Percentiles rank a stretch among this genome's conserved stretches.
phyloP scores from a whole-genome alignment of 2,888 invertebrate species.

The Erebia palarica region DNA sequence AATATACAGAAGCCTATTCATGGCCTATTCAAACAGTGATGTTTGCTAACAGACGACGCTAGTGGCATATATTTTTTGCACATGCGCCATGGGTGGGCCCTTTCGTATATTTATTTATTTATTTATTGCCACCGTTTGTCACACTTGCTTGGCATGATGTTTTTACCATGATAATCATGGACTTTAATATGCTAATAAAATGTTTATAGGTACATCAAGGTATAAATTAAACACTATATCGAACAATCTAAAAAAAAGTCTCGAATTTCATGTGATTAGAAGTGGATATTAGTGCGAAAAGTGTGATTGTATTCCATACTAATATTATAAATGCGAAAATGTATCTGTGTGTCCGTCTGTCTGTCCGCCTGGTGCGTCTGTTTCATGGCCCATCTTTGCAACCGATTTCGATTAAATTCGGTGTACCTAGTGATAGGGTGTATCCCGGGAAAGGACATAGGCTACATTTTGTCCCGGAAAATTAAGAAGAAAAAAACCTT shows the following conservation, averaged over 20 bases:
- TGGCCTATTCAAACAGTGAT: conserved; percentile 30
- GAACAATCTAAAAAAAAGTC: background rate
- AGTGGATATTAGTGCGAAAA: too few species aligned
- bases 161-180: conserved; percentile 26
- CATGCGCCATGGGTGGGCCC: conserved; percentile 51
- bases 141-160: conserved; percentile 38
- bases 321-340: too few species aligned
- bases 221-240: conserved; percentile 26
- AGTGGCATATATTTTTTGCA: conserved; percentile 47
- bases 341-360: too few species aligned
- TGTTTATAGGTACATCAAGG: conserved; percentile 19
- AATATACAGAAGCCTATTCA: conserved; percentile 9
- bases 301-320: too few species aligned
- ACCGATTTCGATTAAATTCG: too few species aligned
- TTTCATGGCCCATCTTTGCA: too few species aligned
- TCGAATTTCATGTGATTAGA: too few species aligned
- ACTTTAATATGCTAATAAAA: conserved; percentile 33
- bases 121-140: conserved; percentile 47
- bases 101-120: conserved; percentile 45
- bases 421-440: too few species aligned
- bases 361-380: too few species aligned
- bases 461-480: too few species aligned
- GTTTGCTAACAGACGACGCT: conserved; percentile 44
- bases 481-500: too few species aligned
- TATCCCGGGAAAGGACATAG: too few species aligned